A percentile compares a stretch with the other conserved stretches of the same genome.
phyloP scores from a whole-genome alignment of 2,888 invertebrate genomes.

The Tenthredo scrophulariae region DNA sequence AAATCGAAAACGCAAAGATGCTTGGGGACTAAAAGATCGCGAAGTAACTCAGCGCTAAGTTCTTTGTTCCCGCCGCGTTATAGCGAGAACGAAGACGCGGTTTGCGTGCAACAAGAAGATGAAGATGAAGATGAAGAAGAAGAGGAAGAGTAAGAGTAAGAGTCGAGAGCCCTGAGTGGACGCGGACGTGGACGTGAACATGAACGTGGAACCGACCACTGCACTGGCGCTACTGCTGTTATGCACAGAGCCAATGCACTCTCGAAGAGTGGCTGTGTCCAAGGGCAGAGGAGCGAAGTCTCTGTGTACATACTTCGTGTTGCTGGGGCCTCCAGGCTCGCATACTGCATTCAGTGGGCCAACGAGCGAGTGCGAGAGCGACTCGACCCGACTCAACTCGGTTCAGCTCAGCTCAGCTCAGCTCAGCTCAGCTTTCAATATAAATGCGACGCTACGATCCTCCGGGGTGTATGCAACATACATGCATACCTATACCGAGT shows the following conservation, averaged over 20 bases:
- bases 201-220: neutral
- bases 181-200: neutral
- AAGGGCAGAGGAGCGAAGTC: conserved; percentile 66
- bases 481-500: conserved; percentile 4
- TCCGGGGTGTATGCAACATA: conserved; percentile 4
- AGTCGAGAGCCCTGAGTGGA: conserved; percentile 10
- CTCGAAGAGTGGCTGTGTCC: conserved; percentile 67
- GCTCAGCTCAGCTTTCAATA: conserved; percentile 1
- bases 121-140: neutral
- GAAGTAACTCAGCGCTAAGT: conserved; percentile 4
- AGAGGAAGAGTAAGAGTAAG: neutral
- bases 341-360: conserved; percentile 50
- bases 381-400: neutral
- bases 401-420: neutral
- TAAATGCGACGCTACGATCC: neutral
- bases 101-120: conserved; percentile 8
- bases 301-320: conserved; percentile 22
- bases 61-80: conserved; percentile 32
- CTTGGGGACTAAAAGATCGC: neutral
- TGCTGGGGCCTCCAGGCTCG: conserved; percentile 51
- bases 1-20: conserved; percentile 3
- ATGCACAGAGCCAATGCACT: conserved; percentile 71
- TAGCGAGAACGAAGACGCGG: neutral
- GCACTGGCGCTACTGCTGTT: conserved; percentile 56
- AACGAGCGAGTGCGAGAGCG: neutral